Base-by-base conservation (phyloP, 2,888 invertebrate genomes). In the Macrophya annulata region DNA sequence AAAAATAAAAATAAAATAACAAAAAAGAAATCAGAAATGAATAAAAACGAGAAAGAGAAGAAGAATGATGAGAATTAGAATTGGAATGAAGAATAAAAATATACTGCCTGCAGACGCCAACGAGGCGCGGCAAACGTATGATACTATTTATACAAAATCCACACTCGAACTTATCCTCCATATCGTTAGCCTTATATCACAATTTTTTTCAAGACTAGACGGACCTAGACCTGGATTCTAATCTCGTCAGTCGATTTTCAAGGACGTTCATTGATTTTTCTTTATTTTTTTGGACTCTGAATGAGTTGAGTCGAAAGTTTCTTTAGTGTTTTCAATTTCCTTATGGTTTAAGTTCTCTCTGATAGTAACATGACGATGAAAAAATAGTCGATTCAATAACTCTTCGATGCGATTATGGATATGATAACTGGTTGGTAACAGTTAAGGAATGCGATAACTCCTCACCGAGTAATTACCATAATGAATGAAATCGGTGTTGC, bases 221-320 rank as follows among this genome's bases (percentile, higher is more conserved):
- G 43, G 45, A 74, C 74, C 74, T 74, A 74, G 74, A 74, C 74
- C 74, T 74, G 45, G 45, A 74, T 21, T 21, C 15, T 15, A 21
- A 74, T 45, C 21, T 1, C 37, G 55, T 1, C 12, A 25, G 10
- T 31, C 68, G 5, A 15, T 68, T 37, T 68, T 37, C 62, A 62
- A 62, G 62, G 48, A 48, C 48, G 12, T 48, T 48, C 48, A 48
- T 48, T 12, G 48, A 48, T 48, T 48, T 48, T 48, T 48, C 48
- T 3, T 48, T 12, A 4, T 3, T 48, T 48, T 48, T 48, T 48
- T 48, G 48, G 4, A 10, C 48, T 12, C 48, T 48, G 8, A 4
- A 48, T 48, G 4, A 48, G 4, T 48, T 48, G 1, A 12, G 48
- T 4, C 10, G 48, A 10, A 9, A 48, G 48, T 1, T 48, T 48